These are phyloP conservation scores for Manis crassicaudata DNA, from an alignment of 2,797 vertebrate species.

Conservation along the genomic window DNA sequence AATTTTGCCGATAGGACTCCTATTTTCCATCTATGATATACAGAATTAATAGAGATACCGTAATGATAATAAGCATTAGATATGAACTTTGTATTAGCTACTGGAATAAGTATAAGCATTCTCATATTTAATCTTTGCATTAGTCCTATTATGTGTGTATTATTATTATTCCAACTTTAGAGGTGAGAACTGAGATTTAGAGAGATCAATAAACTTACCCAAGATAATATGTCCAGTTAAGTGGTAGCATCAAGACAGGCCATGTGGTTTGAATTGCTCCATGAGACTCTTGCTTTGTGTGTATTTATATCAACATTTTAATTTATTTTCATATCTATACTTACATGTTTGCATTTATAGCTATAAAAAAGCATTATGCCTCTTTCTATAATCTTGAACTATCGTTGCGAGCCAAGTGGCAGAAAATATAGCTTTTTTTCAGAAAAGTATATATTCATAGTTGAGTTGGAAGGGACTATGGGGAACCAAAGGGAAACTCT, in stretches of 20 bases:
- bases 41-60: not conserved
- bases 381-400: not conserved
- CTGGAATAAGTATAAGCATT: not conserved
- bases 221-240: not conserved
- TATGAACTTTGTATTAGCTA: not conserved
- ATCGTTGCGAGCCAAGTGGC: not conserved
- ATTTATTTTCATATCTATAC: not conserved
- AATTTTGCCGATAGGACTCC: slow-evolving; percentile 15
- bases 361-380: not conserved
- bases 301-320: not conserved
- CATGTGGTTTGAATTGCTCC: not conserved
- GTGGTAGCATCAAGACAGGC: not conserved
- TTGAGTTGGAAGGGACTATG: not conserved
- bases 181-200: not conserved
- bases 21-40: not conserved
- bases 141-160: not conserved
- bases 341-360: not conserved
- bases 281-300: not conserved
- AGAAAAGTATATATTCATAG: not conserved
- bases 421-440: not conserved
- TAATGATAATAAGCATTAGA: not conserved
- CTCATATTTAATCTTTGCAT: not conserved
- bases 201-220: not conserved
- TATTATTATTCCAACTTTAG: slow-evolving; percentile 1
- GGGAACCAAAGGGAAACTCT: not conserved